Conservation (phyloP, 1,140 invertebrate genomes). For the Drosophila eugracilis region DNA sequence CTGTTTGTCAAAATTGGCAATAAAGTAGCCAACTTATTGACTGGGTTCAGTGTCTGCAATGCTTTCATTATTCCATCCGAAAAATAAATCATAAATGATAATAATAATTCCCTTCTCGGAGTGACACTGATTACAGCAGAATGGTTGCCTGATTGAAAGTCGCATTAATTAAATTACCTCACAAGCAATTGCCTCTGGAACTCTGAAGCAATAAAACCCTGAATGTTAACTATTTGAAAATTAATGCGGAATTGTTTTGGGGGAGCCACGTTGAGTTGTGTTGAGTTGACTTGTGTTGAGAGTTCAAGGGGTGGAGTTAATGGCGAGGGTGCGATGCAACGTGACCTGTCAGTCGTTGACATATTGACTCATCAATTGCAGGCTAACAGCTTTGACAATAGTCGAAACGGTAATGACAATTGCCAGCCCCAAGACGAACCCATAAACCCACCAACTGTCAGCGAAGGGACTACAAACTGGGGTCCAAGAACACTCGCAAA, state of each 20-base stretch:
- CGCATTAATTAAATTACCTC: constrained; percentile 48
- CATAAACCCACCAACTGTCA: constrained; percentile 10
- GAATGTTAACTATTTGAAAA: constrained; percentile 37
- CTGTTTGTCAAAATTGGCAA: too few species aligned
- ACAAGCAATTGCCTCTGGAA: constrained; percentile 33
- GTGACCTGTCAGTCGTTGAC: constrained; percentile 73
- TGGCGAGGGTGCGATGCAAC: constrained; percentile 37
- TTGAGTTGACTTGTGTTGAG: too few species aligned
- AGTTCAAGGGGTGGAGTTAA: neutral
- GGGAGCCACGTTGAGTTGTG: neutral
- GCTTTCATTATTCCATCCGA: neutral
- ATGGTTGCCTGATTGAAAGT: constrained; percentile 17
- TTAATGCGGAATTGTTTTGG: constrained; percentile 10
- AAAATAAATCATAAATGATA: constrained; percentile 16
- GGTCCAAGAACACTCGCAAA: neutral
- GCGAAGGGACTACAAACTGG: neutral
- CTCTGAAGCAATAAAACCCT: too few species aligned
- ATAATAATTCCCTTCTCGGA: neutral
- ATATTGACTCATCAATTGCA: constrained; percentile 79
- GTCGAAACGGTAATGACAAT: constrained; percentile 77
- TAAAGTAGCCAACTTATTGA: too few species aligned
- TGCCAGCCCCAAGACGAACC: constrained; percentile 28
- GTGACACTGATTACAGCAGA: constrained; percentile 12
- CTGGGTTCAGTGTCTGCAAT: neutral
- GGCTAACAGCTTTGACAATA: constrained; percentile 55